phyloP scores from a whole-genome alignment of 2,797 vertebrate genomes.

The Lepidocolaptes lacrymiger region DNA sequence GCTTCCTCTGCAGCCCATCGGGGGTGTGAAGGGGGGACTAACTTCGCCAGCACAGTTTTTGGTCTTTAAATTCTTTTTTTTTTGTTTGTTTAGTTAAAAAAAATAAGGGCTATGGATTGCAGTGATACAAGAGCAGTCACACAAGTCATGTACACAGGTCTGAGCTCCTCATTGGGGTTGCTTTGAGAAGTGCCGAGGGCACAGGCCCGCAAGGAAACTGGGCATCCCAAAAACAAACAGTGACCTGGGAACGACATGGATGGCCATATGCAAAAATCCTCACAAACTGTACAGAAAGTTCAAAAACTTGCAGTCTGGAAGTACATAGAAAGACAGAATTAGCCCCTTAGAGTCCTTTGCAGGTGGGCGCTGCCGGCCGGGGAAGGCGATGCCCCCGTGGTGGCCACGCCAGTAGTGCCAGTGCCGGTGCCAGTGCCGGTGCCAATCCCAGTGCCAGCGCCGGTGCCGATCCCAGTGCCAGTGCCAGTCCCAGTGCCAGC shows the following conservation, averaged over 20 bases:
- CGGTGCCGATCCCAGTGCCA: too few species aligned
- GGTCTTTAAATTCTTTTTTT: slow-evolving; percentile 78
- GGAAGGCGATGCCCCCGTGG: slow-evolving; percentile 53
- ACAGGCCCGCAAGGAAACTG: slow-evolving; percentile 79
- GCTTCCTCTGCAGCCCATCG: slow-evolving; percentile 62
- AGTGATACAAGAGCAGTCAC: slow-evolving; percentile 57
- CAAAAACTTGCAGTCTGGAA: slow-evolving; percentile 88
- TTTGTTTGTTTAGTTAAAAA: slow-evolving; percentile 66
- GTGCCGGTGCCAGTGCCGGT: too few species aligned
- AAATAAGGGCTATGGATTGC: slow-evolving; percentile 70
- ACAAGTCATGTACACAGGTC: slow-evolving; percentile 59
- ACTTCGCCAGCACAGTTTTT: slow-evolving; percentile 84
- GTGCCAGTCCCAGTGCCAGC: too few species aligned
- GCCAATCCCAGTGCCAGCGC: too few species aligned
- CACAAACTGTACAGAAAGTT: slow-evolving; percentile 85
- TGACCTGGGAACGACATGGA: slow-evolving; percentile 74
- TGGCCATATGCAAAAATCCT: slow-evolving; percentile 84
- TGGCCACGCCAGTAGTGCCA: too few species aligned
- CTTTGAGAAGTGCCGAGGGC: slow-evolving; percentile 65
- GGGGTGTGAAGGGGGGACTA: slow-evolving; percentile 37
- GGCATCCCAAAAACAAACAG: slow-evolving; percentile 81
- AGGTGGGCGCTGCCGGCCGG: neutral
- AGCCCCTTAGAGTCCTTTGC: slow-evolving; percentile 72
- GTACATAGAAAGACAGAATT: slow-evolving; percentile 83
- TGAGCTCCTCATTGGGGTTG: slow-evolving; percentile 12